Percentiles rank a stretch among this genome's conserved stretches.
These are phyloP conservation scores for Drosophila atripex DNA, from an alignment of 2,888 invertebrate species.

Conservation along the genomic window DNA sequence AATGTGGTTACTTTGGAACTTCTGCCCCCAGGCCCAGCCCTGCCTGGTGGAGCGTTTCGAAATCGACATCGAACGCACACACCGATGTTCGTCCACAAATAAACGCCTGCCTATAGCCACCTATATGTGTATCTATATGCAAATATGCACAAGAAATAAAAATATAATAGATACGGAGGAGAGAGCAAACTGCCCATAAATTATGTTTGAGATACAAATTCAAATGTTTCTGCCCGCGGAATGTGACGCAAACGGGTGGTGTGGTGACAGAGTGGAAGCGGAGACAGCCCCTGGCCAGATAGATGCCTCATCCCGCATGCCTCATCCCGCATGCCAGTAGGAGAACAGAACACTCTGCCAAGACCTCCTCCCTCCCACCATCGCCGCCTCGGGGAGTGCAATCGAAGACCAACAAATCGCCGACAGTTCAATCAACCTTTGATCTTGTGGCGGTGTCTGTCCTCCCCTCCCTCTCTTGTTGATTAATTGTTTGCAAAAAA, in stretches of 20 bases:
- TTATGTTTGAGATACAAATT: conserved; percentile 34
- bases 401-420: conserved; percentile 35
- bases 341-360: not conserved
- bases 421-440: conserved; percentile 48
- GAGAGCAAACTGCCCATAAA: conserved; percentile 20
- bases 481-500: conserved; percentile 29
- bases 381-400: conserved; percentile 6
- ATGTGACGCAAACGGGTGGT: conserved; percentile 36
- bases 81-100: not conserved
- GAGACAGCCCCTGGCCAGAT: too few relatives aligned
- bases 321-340: too few relatives aligned
- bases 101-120: conserved; percentile 1
- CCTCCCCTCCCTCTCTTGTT: not conserved
- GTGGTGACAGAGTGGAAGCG: not conserved
- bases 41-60: conserved; percentile 32
- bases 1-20: too few relatives aligned
- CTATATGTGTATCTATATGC: conserved; percentile 10
- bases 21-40: too few relatives aligned
- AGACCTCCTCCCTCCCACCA: not conserved
- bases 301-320: too few relatives aligned
- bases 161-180: not conserved
- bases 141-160: not conserved
- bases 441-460: conserved; percentile 24
- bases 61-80: conserved; percentile 11
- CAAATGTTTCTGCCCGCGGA: conserved; percentile 24